phyloP scores from a whole-genome alignment of 1,140 invertebrate genomes.

The Aporrectodea caliginosa region DNA sequence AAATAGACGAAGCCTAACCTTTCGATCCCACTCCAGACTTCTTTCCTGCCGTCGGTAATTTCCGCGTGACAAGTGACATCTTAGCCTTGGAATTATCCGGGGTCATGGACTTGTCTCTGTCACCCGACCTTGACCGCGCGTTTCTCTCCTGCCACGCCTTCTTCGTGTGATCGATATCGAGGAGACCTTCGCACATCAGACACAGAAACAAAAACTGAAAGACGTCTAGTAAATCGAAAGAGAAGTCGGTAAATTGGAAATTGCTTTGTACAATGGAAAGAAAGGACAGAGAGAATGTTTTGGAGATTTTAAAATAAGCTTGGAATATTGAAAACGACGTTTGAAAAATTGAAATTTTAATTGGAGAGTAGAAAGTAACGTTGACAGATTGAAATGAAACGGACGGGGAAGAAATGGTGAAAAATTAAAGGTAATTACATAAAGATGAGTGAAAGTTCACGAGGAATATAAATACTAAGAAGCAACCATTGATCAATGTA shows the following conservation, averaged over 20 bases:
- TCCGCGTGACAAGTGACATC: background rate
- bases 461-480: no score
- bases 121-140: slow-evolving; percentile 15
- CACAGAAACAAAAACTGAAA: background rate
- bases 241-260: background rate
- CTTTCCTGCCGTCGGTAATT: slow-evolving; percentile 12
- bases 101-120: slow-evolving; percentile 23
- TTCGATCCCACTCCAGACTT: slow-evolving; percentile 22
- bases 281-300: background rate
- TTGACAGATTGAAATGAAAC: no score
- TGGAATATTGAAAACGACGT: background rate
- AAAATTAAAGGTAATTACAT: no score
- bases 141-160: slow-evolving; percentile 15
- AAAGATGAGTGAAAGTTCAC: no score
- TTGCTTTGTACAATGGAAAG: background rate
- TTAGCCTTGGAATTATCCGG: slow-evolving; percentile 19
- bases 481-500: no score
- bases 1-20: background rate
- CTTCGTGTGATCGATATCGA: slow-evolving; percentile 23
- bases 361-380: no score
- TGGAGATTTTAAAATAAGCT: background rate
- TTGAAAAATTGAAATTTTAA: no score
- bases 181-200: background rate
- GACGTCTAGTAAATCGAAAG: background rate
- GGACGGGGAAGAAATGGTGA: no score